Base-by-base conservation (phyloP, 2,888 invertebrate genomes). In the Drosophila merina region DNA sequence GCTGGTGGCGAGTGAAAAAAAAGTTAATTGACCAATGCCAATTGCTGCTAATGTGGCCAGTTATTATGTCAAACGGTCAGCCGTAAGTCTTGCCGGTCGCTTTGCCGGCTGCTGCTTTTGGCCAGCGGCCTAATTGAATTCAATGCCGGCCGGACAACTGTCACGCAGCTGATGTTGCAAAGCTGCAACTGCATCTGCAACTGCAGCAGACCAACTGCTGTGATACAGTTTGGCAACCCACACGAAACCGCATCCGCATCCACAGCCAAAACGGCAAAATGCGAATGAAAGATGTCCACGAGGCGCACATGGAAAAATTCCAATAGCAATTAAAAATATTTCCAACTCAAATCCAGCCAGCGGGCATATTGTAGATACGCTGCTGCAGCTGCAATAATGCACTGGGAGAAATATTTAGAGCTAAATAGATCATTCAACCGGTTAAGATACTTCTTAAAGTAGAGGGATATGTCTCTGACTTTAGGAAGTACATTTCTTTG, bases 1-100 rank as follows among this genome's bases (percentile, higher is more conserved):
- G 36, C 4, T 28, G 14, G 68, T 12, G 40, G 68, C 12, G 40
- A 57, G 30, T 49, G 49, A 9, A 49, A 76, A 84, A 75, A 86
- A 79, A 87, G 83, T 88, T 84, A 84, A 84, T 84, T 84, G 88
- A 76, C 86, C 80, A 72, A 76, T 78, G 86, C 86, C 88, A 84
- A 84, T 88, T 85, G 88, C 86, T 85, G 84, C 84, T 85, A 85
- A 85, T 85, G 84, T 79, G 80, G 83, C 84, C 83, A 88, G 84
- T 85, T 85, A 85, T 88, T 85, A 85, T 85, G 84, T 85, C 84
- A 85, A 88, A 88, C 83, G 84, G 77, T 77, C 79, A 88, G 59
- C 73, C 66, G 20, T 44, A 44, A 44, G 44, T 44, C 20, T 20
- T 9, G 74, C 20, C 20, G 20, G 20, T 20, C 20, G 20, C 2